phyloP scores from a whole-genome alignment of 2,888 invertebrate genomes.

The Ophion obscuratus region DNA sequence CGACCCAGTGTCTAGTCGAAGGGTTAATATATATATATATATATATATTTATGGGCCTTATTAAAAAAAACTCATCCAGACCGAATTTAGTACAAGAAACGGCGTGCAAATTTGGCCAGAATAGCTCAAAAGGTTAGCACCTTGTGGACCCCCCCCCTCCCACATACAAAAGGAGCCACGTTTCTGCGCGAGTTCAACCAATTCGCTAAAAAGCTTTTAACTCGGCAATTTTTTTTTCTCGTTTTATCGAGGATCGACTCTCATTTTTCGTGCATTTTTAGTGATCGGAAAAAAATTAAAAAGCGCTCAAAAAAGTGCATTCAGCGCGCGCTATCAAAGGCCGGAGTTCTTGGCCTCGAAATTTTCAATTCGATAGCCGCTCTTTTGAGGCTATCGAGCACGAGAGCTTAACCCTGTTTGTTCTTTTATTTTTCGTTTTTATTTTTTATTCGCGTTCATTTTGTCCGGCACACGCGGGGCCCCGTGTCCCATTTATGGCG shows the following conservation, averaged over 20 bases:
- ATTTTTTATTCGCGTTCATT: constrained; percentile 24
- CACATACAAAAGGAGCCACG: constrained; percentile 5
- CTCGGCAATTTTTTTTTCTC: constrained; percentile 8
- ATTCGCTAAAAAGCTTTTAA: constrained; percentile 36
- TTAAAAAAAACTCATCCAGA: too few relatives aligned
- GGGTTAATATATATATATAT: too few relatives aligned
- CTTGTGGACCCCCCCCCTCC: not conserved
- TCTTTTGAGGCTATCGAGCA: not conserved
- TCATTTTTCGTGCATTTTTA: constrained; percentile 13
- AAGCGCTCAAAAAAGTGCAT: not conserved
- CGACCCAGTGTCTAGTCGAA: too few relatives aligned
- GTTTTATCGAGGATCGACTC: not conserved
- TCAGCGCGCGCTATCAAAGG: not conserved
- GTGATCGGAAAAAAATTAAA: constrained; percentile 11
- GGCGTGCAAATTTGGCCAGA: not conserved
- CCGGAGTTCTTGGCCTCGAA: not conserved
- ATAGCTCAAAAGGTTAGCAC: not conserved
- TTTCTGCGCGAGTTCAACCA: constrained; percentile 20
- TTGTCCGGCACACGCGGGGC: constrained; percentile 5
- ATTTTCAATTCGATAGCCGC: not conserved
- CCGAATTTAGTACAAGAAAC: not conserved
- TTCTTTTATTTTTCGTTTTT: not conserved
- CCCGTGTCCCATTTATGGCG: constrained; percentile 36
- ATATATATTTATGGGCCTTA: too few relatives aligned
- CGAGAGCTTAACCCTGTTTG: not conserved